Evolutionary conservation across 2,888 invertebrate genomes (phyloP), one percentile per base, ranked within the genome.

Genomic region (Agrochola lota): DNA sequence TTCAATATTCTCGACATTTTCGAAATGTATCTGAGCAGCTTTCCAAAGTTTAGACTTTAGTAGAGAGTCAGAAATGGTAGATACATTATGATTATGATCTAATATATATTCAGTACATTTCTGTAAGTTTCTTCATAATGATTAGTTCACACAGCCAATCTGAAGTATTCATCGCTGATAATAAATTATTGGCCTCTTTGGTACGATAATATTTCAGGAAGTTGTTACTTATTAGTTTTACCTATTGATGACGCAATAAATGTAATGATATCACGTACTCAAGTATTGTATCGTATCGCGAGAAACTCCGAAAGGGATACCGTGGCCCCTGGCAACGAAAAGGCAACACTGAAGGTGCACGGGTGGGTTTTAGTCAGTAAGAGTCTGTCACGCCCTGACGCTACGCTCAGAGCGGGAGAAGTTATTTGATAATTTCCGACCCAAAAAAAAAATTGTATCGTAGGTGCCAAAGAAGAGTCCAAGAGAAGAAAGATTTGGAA

Each of bases 111-210:
- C 30, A 52, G 35, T 35, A 77, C 2, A 69, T 60, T 68, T 30
- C 3, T 26, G 72, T 40, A 69, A 8, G 46, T 46, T 15, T 15
- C 43, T 77, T 35, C 23, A 63, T 30, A 74, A n/a, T 55, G 15
- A 63, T 62, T 57, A 57, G 52, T 71, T 67, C 52, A 46, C 52
- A 67, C 2, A 26, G 2, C 17, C 76, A 74, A 87, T 87, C 84
- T 71, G 26, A 69, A 74, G 30, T 77, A 66, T 75, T 60, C 71
- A 84, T 78, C 80, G 43, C 46, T 70, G 87, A 88, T 88, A 88
- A 87, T 77, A 86, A 85, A 80, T 80, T 87, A 79, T 74, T 84
- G 89, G 88, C 89, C 89, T 85, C 89, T 86, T 85, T 74, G 52
- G 52, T 46, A 52, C 63, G 81, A 88, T 86, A 83, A 73, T 46